phyloP scores from a whole-genome alignment of 2,113 vertebrate genomes.

The Trachemys scripta region DNA sequence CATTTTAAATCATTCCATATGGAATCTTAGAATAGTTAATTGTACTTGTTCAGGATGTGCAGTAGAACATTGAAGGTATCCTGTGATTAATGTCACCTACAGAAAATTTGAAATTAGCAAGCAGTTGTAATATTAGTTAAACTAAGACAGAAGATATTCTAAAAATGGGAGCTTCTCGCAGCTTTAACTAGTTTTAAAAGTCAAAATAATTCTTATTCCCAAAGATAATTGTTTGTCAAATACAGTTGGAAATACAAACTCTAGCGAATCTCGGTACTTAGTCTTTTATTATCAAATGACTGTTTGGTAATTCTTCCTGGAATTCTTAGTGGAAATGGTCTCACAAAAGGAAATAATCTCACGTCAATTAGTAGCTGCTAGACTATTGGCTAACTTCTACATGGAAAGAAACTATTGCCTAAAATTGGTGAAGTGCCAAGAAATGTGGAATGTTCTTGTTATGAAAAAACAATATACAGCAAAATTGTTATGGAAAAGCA shows the following conservation, averaged over 20 bases:
- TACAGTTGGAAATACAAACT: not conserved
- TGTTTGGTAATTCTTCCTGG: slow-evolving; percentile 22
- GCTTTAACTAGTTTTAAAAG: not conserved
- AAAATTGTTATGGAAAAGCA: not conserved
- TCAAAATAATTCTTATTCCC: slow-evolving; percentile 35
- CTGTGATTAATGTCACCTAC: slow-evolving; percentile 71
- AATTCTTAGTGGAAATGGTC: not conserved
- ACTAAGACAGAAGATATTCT: slow-evolving; percentile 30
- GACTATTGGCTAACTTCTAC: not conserved
- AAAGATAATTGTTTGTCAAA: slow-evolving; percentile 30
- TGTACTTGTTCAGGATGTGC: slow-evolving; percentile 64
- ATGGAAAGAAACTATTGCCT: not conserved
- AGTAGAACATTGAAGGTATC: slow-evolving; percentile 54
- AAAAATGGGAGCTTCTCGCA: slow-evolving; percentile 19
- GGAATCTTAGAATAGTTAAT: slow-evolving; percentile 71
- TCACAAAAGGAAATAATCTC: not conserved
- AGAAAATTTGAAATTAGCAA: slow-evolving; percentile 61
- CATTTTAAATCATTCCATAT: slow-evolving; percentile 69
- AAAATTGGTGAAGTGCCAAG: not conserved
- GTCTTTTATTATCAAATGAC: slow-evolving; percentile 3
- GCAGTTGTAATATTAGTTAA: slow-evolving; percentile 36
- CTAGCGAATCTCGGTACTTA: slow-evolving; percentile 27
- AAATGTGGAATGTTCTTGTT: not conserved
- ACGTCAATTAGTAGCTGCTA: not conserved
- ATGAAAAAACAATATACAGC: not conserved